phyloP scores from a whole-genome alignment of 2,888 invertebrate genomes.

The Adelognathus sp. region DNA sequence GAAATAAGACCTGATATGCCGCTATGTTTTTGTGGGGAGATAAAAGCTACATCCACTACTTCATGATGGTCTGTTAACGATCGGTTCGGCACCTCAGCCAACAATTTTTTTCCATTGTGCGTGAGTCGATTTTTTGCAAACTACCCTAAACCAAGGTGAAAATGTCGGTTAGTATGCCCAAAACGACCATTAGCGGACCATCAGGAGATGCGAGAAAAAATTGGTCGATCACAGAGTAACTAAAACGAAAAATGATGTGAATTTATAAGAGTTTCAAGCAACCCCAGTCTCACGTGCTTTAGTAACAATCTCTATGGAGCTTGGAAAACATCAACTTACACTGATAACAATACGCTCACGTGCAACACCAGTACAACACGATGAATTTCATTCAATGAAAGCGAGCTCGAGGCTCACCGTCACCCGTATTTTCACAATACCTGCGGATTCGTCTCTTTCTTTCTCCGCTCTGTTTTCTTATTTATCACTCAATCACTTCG shows the following conservation, averaged over 20 bases:
- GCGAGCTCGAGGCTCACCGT: background rate
- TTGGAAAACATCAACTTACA: conserved; percentile 68
- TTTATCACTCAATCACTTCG: conserved; percentile 1
- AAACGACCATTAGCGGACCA: too few species aligned
- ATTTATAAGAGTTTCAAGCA: background rate
- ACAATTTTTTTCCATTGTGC: too few species aligned
- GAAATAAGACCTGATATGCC: background rate
- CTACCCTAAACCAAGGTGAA: too few species aligned
- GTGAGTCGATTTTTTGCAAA: too few species aligned
- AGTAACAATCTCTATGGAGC: background rate
- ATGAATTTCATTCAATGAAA: background rate
- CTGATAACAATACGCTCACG: conserved; percentile 68
- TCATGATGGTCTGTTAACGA: too few species aligned
- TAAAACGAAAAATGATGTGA: background rate
- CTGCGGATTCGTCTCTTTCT: conserved; percentile 16
- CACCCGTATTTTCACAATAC: conserved; percentile 31
- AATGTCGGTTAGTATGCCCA: too few species aligned
- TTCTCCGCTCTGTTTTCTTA: background rate
- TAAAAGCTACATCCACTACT: too few species aligned
- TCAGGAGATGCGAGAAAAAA: too few species aligned
- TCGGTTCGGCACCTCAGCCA: too few species aligned
- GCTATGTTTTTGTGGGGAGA: too few species aligned
- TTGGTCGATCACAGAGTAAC: background rate
- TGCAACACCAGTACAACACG: conserved; percentile 72
- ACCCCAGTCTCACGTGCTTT: background rate